A percentile compares a stretch with the other conserved stretches of the same genome.
These are phyloP conservation scores for Nemapogon koenigi DNA, from an alignment of 2,888 invertebrate species.

Conservation along the genomic window DNA sequence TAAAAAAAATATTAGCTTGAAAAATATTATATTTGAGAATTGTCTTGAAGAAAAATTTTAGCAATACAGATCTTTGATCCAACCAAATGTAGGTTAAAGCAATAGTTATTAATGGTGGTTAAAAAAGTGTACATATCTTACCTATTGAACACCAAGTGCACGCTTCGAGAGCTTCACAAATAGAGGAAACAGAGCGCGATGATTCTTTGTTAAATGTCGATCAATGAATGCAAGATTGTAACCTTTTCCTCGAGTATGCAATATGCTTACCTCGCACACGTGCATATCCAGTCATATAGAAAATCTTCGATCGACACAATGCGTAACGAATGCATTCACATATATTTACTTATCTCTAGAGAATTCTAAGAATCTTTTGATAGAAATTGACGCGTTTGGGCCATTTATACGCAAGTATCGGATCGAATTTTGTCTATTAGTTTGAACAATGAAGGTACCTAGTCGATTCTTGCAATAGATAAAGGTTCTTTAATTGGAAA, in stretches of 20 bases:
- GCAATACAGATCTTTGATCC: no score
- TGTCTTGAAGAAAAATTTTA: no score
- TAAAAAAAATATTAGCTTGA: no score
- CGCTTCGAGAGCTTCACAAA: constrained; percentile 12
- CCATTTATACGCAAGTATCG: constrained; percentile 15
- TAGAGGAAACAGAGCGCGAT: constrained; percentile 38
- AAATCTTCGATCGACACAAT: constrained; percentile 17
- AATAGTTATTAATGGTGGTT: no score
- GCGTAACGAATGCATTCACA: constrained; percentile 34
- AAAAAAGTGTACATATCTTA: no score
- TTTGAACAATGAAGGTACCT: no score
- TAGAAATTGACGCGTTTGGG: constrained; percentile 23
- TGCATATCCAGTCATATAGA: constrained; percentile 22
- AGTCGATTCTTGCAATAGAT: no score
- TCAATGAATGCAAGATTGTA: constrained; percentile 9
- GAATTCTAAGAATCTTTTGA: constrained; percentile 24
- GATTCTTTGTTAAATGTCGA: constrained; percentile 10
- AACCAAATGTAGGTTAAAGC: no score
- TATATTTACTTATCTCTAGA: constrained; percentile 34
- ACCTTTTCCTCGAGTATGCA: constrained; percentile 21
- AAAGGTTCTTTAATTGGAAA: no score
- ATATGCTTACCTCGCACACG: constrained; percentile 39
- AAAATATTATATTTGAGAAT: no score
- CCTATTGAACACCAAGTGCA: background rate
- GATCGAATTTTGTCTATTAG: no score